A percentile compares a stretch with the other conserved stretches of the same genome.
These are phyloP conservation scores for Geothlypis trichas DNA, from an alignment of 2,113 vertebrate species.

Conservation along the genomic window DNA sequence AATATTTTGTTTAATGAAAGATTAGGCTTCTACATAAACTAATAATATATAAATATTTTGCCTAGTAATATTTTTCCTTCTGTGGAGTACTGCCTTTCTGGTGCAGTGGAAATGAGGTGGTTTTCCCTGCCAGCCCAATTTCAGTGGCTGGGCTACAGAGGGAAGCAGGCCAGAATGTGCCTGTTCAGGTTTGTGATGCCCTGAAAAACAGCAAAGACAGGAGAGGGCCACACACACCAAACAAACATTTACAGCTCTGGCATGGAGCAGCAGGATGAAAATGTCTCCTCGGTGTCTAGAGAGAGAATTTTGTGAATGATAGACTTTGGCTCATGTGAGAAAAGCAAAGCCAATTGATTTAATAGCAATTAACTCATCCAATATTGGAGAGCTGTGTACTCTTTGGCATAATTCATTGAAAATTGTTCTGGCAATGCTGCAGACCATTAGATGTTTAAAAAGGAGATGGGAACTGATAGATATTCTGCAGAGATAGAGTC, in stretches of 20 bases:
- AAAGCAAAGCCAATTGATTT: slow-evolving; percentile 57
- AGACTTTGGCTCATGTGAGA: slow-evolving; percentile 35
- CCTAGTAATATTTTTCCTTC: neutral
- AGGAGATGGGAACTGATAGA: slow-evolving; percentile 11
- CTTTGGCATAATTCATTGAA: slow-evolving; percentile 52
- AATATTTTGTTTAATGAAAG: neutral
- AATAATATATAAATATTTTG: neutral
- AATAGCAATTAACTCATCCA: slow-evolving; percentile 59
- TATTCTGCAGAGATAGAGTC: neutral
- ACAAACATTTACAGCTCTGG: neutral
- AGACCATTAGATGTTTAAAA: slow-evolving; percentile 16
- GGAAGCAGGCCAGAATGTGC: neutral
- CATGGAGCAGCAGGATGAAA: neutral
- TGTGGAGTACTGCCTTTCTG: neutral
- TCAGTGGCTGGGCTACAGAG: rapidly evolving
- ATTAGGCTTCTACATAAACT: neutral
- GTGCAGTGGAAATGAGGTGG: neutral
- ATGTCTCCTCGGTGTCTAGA: neutral
- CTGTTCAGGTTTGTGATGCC: neutral
- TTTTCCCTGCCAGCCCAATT: neutral
- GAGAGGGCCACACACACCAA: neutral
- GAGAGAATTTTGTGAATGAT: slow-evolving; percentile 31
- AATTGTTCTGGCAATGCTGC: slow-evolving; percentile 36
- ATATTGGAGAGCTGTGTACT: slow-evolving; percentile 3
- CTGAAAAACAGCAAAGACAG: neutral